Evolutionary conservation across 1,140 invertebrate species (phyloP).

Genomic region (Sycophaga agraensis): DNA sequence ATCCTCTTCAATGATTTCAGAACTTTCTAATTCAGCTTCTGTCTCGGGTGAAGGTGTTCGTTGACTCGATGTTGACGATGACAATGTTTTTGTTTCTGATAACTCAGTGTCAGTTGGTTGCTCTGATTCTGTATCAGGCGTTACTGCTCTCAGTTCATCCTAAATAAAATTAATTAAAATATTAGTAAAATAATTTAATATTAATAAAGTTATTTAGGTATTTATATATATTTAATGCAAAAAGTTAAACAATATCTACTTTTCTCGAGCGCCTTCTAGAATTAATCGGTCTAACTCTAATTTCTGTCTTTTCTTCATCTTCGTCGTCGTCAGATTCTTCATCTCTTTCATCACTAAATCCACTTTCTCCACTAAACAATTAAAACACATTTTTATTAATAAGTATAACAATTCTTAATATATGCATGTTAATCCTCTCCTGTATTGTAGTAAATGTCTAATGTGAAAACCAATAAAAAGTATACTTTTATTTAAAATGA

Average conservation of each 20-base stretch:
- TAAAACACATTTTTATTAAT: no score
- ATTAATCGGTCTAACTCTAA: slow-evolving; percentile 45
- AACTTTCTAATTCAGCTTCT: slow-evolving; percentile 48
- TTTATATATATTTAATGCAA: no score
- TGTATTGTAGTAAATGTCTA: no score
- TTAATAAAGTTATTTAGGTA: not conserved
- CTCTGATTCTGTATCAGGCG: slow-evolving; percentile 58
- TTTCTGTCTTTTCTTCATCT: slow-evolving; percentile 47
- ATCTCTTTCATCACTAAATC: slow-evolving; percentile 71
- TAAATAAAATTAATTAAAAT: not conserved
- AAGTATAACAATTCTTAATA: no score
- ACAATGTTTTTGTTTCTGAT: slow-evolving; percentile 47
- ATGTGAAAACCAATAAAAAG: no score
- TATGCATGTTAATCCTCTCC: no score
- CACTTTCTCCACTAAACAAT: slow-evolving; percentile 68
- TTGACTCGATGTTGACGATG: slow-evolving; percentile 46
- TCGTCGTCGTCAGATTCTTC: slow-evolving; percentile 66
- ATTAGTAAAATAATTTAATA: not conserved
- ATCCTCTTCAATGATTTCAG: slow-evolving; percentile 32
- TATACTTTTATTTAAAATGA: no score
- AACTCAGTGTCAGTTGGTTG: slow-evolving; percentile 54
- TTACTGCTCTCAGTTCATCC: slow-evolving; percentile 49
- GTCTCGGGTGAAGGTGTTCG: slow-evolving; percentile 53
- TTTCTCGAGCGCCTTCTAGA: slow-evolving; percentile 52
- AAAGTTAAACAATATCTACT: slow-evolving; percentile 31